Conservation (phyloP, 1,140 invertebrate species). For the Drosophila elegans region DNA sequence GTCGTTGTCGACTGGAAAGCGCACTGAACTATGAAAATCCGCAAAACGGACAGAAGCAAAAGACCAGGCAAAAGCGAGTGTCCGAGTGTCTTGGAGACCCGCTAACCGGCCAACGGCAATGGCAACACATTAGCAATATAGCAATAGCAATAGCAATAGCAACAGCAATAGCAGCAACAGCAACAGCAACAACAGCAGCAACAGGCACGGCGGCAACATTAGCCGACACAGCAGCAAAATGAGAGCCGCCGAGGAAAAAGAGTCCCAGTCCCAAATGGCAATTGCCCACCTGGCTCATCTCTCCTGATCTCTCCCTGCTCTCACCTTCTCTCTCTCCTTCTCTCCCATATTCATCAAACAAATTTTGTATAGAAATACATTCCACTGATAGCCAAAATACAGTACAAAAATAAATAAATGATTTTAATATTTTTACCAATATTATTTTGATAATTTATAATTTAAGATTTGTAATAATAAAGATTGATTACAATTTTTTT, state of each 20-base stretch:
- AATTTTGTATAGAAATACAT: background rate
- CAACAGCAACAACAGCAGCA: slow-evolving; percentile 4
- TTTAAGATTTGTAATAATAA: too few relatives aligned
- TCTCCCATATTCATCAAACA: slow-evolving; percentile 9
- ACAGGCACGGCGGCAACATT: slow-evolving; percentile 7
- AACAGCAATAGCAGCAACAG: slow-evolving; percentile 20
- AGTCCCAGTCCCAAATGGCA: slow-evolving; percentile 76
- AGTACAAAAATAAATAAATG: background rate
- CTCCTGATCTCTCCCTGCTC: slow-evolving; percentile 35
- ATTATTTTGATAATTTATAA: too few relatives aligned
- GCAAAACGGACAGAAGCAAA: slow-evolving; percentile 56
- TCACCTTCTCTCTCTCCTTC: slow-evolving; percentile 7
- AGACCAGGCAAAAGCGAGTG: slow-evolving; percentile 40
- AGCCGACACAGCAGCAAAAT: slow-evolving; percentile 26
- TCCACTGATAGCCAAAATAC: background rate
- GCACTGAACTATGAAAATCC: slow-evolving; percentile 82
- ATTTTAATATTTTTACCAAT: too few relatives aligned
- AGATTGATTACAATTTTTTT: too few relatives aligned
- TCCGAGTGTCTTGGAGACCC: slow-evolving; percentile 47
- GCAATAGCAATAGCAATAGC: slow-evolving; percentile 15
- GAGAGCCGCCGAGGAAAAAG: slow-evolving; percentile 52
- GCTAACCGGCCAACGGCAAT: slow-evolving; percentile 54
- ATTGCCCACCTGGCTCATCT: slow-evolving; percentile 54
- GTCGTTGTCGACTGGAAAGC: slow-evolving; percentile 82
- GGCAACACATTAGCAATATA: slow-evolving; percentile 45